Percentiles rank a stretch among this genome's conserved stretches.
These are phyloP conservation scores for Ceuthmochares aereus DNA, from an alignment of 2,113 vertebrate genomes.

Conservation along the genomic window DNA sequence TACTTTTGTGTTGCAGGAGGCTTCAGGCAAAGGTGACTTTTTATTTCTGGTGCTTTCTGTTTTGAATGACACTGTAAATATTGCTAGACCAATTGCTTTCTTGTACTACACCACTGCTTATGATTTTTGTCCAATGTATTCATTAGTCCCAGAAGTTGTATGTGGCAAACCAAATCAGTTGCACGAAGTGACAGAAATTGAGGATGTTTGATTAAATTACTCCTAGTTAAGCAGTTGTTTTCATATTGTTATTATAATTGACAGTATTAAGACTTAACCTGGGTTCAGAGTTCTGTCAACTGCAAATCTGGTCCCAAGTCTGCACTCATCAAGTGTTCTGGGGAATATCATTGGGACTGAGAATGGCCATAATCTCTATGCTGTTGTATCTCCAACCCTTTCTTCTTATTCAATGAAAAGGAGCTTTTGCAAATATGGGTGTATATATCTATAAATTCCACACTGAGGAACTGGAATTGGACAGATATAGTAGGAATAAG, in stretches of 20 bases:
- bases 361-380: background rate
- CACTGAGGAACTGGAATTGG: background rate
- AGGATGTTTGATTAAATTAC: slow-evolving; percentile 29
- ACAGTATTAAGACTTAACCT: slow-evolving; percentile 6
- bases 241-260: slow-evolving; percentile 33
- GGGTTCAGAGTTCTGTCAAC: slow-evolving; percentile 3
- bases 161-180: background rate
- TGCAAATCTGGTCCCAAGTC: slow-evolving; percentile 24
- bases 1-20: background rate
- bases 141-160: background rate
- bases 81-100: background rate
- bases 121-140: background rate
- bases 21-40: background rate
- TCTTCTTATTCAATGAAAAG: background rate
- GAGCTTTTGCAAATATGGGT: background rate
- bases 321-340: background rate
- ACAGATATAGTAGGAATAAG: slow-evolving; percentile 22
- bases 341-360: background rate
- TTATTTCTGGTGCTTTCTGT: background rate
- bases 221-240: slow-evolving; percentile 4
- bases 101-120: background rate
- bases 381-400: background rate
- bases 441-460: background rate
- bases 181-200: background rate
- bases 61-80: background rate